Percentiles rank a stretch among this genome's conserved stretches.
phyloP scores from a whole-genome alignment of 2,888 invertebrate species.

The Conomelus anceps region DNA sequence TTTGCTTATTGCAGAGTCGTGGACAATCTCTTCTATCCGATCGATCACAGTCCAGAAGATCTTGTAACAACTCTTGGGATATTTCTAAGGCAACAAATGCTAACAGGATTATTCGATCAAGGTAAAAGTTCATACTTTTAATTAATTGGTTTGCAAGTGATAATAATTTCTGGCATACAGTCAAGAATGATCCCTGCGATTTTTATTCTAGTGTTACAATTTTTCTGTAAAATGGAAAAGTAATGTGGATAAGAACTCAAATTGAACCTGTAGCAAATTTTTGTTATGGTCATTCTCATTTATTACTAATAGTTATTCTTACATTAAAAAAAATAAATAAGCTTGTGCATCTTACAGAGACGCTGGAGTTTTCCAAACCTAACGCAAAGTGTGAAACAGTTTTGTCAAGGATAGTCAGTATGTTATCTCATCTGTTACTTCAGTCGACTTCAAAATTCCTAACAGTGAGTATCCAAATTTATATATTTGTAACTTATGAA shows the following conservation, averaged over 20 bases:
- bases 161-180: neutral
- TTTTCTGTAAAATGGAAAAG: no score
- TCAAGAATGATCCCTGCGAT: neutral
- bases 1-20: conserved; percentile 19
- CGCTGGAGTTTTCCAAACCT: neutral
- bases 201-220: neutral
- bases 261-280: neutral
- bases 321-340: neutral
- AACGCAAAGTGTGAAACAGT: conserved; percentile 43
- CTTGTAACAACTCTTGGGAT: conserved; percentile 24
- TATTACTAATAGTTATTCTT: neutral
- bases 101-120: conserved; percentile 13
- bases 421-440: conserved; percentile 49
- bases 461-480: conserved; percentile 49
- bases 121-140: neutral
- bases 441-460: conserved; percentile 59
- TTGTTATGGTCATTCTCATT: no score
- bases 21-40: conserved; percentile 27
- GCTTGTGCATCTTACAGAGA: neutral
- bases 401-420: conserved; percentile 50
- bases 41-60: conserved; percentile 25
- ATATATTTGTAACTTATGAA: neutral
- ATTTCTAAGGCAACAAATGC: conserved; percentile 1
- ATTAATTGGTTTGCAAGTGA: neutral
- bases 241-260: no score